Percentiles rank a stretch among this genome's conserved stretches.
phyloP scores from a whole-genome alignment of 2,113 vertebrate genomes.

The Ailurus styani region DNA sequence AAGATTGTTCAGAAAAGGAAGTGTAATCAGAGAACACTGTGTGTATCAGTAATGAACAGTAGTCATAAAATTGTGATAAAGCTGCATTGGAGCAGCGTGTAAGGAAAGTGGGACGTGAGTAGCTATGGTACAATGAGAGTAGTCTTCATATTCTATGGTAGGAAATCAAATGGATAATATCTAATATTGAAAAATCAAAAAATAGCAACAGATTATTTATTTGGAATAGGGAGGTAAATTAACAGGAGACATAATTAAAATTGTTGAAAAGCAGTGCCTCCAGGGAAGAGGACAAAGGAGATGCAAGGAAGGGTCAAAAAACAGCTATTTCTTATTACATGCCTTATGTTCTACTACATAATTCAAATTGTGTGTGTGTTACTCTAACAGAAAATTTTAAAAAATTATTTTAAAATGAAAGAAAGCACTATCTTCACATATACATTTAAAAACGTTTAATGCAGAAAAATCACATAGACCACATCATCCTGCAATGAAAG shows the following conservation, averaged over 20 bases:
- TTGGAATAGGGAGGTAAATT: background rate
- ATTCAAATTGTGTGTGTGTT: background rate
- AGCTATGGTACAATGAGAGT: background rate
- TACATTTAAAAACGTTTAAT: background rate
- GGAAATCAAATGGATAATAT: background rate
- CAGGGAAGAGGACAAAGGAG: background rate
- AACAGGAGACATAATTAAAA: background rate
- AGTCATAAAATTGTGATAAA: background rate
- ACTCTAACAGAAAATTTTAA: background rate
- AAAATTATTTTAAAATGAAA: background rate
- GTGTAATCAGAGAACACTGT: background rate
- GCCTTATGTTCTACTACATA: background rate
- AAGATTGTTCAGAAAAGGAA: background rate
- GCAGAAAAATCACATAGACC: background rate
- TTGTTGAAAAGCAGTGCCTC: background rate
- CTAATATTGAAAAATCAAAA: background rate
- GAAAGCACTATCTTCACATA: background rate
- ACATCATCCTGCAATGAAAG: background rate
- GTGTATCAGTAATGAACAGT: background rate
- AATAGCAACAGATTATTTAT: background rate
- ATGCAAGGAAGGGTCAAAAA: background rate
- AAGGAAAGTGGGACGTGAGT: background rate
- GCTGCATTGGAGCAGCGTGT: background rate
- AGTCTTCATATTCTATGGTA: background rate
- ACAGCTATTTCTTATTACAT: background rate